Evolutionary conservation across 2,888 invertebrate species (phyloP), one percentile per base, ranked within the genome.

Genomic region (Sericinus montela): DNA sequence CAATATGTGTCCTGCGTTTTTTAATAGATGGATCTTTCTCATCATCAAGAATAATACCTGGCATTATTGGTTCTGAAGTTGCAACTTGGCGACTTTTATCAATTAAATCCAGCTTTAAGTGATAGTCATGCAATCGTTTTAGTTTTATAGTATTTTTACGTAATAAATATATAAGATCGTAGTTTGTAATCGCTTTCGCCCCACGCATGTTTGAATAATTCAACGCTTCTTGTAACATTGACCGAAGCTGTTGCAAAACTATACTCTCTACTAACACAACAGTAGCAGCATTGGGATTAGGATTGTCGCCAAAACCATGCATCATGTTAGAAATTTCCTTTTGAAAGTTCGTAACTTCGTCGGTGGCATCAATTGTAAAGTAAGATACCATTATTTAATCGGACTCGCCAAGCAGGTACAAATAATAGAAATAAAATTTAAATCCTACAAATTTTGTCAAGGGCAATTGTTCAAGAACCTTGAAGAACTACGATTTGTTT

Each of bases 251-350:
- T 59, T 94, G 94, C 45, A 94, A 90, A 0, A 97, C 93, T 48
- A 97, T 93, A 55, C 92, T 93, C 80, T 98, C 97, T 0, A 98
- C 93, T 40, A 97, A 80, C 47, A 93, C 91, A 0, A 97, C 97
- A 1, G 97, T 95, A 37, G 95, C 95, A 0, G 92, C 90, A 35
- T 95, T 91, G 0, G 97, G 97, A 53, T 93, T 93, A 14, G 94
- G 92, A 65, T 94, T 94, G 69, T 98, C 98, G 0, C 98, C 98
- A 69, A 97, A 96, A n/a, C 97, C 97, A 62, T 96, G 94, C 97
- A 97, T 95, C 92, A 97, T 96, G 63, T 92, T 91, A 0, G 94
- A 93, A 59, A 96, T 95, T 82, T 96, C 95, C 78, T 90, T 87
- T 68, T 90, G 90, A 61, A 90, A 91, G 47, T 90, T 89, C 0